Percentiles rank a stretch among this genome's conserved stretches.
Evolutionary conservation across 2,113 vertebrate genomes (phyloP).

Genomic region (Lynx canadensis): DNA sequence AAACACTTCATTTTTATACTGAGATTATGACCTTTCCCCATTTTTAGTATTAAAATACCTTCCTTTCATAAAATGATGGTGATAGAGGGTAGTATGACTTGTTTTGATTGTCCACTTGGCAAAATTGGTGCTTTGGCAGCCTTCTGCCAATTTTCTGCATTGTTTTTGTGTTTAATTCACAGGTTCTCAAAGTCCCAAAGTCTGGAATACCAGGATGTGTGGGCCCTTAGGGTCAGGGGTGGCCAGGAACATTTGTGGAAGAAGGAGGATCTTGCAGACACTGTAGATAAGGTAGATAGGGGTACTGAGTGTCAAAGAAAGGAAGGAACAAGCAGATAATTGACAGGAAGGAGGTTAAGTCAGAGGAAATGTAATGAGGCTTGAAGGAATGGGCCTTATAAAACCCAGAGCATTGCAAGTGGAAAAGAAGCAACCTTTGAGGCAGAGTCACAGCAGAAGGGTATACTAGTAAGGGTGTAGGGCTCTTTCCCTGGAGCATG

Average conservation of each 20-base stretch:
- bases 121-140: not conserved
- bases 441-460: not conserved
- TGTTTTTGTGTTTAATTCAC: conserved; percentile 28
- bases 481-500: not conserved
- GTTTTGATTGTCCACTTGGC: not conserved
- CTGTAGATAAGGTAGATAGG: not conserved
- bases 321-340: not conserved
- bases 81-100: conserved; percentile 33
- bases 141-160: conserved; percentile 14
- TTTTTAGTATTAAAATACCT: conserved; percentile 21
- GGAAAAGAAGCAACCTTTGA: not conserved
- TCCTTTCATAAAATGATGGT: conserved; percentile 43
- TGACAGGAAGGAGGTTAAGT: not conserved
- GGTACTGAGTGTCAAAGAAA: not conserved
- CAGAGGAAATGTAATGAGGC: conserved; percentile 8
- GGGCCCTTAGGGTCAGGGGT: not conserved
- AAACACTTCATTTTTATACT: conserved; percentile 33
- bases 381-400: not conserved
- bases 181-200: not conserved
- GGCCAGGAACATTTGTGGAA: not conserved
- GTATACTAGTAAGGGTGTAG: too few species aligned
- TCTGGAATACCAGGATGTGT: not conserved
- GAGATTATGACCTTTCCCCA: not conserved
- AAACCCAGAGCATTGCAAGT: not conserved
- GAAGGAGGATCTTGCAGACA: not conserved